Evolutionary conservation across 2,797 vertebrate species (phyloP).

Genomic region (Trematomus bernacchii): DNA sequence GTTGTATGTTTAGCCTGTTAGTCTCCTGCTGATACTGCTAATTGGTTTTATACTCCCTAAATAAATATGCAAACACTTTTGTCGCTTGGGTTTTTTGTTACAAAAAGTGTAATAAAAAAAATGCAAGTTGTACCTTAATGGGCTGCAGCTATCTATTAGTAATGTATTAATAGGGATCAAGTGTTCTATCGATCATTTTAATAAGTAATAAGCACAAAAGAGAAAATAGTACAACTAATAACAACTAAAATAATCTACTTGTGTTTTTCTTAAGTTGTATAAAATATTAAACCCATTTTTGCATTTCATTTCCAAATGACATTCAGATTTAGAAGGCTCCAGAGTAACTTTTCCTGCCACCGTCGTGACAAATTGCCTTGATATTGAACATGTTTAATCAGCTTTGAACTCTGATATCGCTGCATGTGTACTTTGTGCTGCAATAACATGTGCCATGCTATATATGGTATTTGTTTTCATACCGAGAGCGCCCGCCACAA

Average conservation of each 20-base stretch:
- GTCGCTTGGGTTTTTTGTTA: background rate
- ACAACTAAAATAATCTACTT: too few relatives aligned
- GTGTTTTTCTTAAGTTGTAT: too few relatives aligned
- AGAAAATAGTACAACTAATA: too few relatives aligned
- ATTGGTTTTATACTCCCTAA: constrained; percentile 11
- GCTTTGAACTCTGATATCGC: background rate
- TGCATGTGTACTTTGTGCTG: background rate
- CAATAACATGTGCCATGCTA: background rate
- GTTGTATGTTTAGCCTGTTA: background rate
- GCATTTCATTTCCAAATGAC: too few relatives aligned
- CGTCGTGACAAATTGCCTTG: too few relatives aligned
- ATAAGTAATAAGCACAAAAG: too few relatives aligned
- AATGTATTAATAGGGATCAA: too few relatives aligned
- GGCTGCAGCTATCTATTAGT: too few relatives aligned
- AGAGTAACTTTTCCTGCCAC: too few relatives aligned
- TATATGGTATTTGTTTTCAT: constrained; percentile 2
- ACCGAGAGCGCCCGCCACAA: constrained; percentile 10
- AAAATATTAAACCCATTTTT: too few relatives aligned
- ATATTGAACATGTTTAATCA: background rate
- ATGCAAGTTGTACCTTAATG: background rate
- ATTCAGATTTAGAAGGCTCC: too few relatives aligned
- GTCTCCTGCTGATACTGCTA: background rate
- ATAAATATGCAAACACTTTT: background rate
- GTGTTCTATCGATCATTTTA: too few relatives aligned
- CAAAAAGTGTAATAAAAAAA: background rate